Evolutionary conservation across 2,888 invertebrate genomes (phyloP).

Genomic region (Monoplex corrugatus): DNA sequence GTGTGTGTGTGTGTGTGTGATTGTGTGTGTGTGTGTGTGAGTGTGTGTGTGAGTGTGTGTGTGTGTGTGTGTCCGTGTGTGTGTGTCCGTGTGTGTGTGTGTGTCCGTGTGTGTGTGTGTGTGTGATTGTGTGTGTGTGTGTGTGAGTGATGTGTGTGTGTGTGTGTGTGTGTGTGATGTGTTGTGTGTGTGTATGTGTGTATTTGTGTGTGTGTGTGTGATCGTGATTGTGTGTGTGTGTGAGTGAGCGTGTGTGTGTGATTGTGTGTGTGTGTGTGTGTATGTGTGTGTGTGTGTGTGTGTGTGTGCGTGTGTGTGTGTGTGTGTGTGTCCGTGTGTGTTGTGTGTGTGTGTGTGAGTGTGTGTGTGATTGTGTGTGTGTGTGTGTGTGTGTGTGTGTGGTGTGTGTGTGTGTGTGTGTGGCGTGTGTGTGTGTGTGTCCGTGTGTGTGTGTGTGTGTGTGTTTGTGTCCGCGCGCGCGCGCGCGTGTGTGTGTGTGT

Average conservation of each 20-base stretch:
- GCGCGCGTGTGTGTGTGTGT: no score
- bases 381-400: neutral
- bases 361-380: neutral
- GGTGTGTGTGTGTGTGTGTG: neutral
- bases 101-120: neutral
- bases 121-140: neutral
- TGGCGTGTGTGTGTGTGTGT: no score
- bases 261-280: neutral
- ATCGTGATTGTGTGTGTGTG: neutral
- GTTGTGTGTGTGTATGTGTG: neutral
- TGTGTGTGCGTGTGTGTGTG: constrained; percentile 1
- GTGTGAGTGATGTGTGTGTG: neutral
- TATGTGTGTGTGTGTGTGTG: neutral
- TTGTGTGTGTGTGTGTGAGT: neutral
- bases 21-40: no score
- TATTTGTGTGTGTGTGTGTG: neutral
- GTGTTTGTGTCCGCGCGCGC: no score
- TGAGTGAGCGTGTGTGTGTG: neutral
- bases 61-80: neutral
- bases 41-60: no score
- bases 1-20: no score
- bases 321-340: neutral
- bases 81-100: neutral
- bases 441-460: no score
- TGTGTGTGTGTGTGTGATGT: neutral